Conservation (phyloP, 2,888 invertebrate species). For the Agapetus fuscipes region DNA sequence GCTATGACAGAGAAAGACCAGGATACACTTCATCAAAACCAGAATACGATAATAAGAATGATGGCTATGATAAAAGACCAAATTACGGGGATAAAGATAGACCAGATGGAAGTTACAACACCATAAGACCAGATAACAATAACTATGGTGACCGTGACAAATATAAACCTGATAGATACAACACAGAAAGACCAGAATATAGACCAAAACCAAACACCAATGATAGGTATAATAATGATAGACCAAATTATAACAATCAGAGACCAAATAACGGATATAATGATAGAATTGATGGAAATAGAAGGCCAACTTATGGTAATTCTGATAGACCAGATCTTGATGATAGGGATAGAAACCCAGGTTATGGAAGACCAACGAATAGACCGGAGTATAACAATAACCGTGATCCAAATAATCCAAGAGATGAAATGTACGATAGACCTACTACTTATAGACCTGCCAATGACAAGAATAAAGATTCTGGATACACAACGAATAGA, state of each 20-base stretch:
- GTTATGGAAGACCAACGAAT: not conserved
- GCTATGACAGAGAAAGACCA: slow-evolving; percentile 1
- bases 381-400: slow-evolving; percentile 2
- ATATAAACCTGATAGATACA: too few species aligned
- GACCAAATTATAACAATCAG: slow-evolving; percentile 5
- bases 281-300: not conserved
- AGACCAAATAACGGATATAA: slow-evolving; percentile 7
- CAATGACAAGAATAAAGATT: not conserved
- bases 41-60: slow-evolving; percentile 9
- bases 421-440: not conserved
- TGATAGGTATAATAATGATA: too few species aligned
- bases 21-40: slow-evolving; percentile 8
- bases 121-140: slow-evolving; percentile 5
- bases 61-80: slow-evolving; percentile 7
- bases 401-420: not conserved
- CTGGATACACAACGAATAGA: slow-evolving; percentile 1
- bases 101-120: slow-evolving; percentile 8
- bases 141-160: slow-evolving; percentile 4
- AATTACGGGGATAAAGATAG: slow-evolving; percentile 5
- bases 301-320: slow-evolving; percentile 5
- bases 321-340: slow-evolving; percentile 15
- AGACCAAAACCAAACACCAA: too few species aligned
- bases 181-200: too few species aligned
- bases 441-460: not conserved
- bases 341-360: slow-evolving; percentile 12